Conservation (phyloP, 2,888 invertebrate species). For the Fragum sueziense region DNA sequence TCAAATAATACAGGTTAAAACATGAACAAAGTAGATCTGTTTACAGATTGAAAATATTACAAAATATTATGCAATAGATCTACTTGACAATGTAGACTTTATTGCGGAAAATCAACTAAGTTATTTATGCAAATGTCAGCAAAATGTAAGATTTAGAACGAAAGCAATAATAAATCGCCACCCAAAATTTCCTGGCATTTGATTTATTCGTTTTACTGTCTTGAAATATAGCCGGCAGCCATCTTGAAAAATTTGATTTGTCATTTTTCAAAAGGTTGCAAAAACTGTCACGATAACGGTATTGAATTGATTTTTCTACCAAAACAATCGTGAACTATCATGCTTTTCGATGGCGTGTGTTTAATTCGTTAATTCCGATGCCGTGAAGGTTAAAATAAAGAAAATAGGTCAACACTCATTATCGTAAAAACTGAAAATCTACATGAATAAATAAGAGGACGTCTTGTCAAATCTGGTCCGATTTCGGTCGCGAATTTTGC, state of each 20-base stretch:
- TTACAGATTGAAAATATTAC: not conserved
- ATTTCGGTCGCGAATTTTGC: constrained; percentile 39
- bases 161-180: too few relatives aligned
- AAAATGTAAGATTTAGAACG: too few relatives aligned
- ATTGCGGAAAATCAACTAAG: too few relatives aligned
- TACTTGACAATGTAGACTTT: too few relatives aligned
- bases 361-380: constrained; percentile 51
- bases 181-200: not conserved
- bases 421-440: constrained; percentile 11
- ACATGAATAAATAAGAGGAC: constrained; percentile 22
- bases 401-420: constrained; percentile 37
- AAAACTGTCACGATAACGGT: constrained; percentile 19
- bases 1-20: not conserved
- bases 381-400: constrained; percentile 13
- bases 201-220: not conserved
- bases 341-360: constrained; percentile 15
- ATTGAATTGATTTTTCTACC: constrained; percentile 31
- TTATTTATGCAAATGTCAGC: too few relatives aligned
- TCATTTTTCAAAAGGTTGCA: constrained; percentile 20
- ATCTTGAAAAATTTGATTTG: constrained; percentile 63
- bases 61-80: not conserved
- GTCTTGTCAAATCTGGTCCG: not conserved
- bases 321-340: constrained; percentile 22
- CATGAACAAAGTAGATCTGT: not conserved
- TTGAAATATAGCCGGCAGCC: constrained; percentile 51